Base-by-base conservation (phyloP, 2,797 vertebrate genomes). In the Glossophaga mutica region DNA sequence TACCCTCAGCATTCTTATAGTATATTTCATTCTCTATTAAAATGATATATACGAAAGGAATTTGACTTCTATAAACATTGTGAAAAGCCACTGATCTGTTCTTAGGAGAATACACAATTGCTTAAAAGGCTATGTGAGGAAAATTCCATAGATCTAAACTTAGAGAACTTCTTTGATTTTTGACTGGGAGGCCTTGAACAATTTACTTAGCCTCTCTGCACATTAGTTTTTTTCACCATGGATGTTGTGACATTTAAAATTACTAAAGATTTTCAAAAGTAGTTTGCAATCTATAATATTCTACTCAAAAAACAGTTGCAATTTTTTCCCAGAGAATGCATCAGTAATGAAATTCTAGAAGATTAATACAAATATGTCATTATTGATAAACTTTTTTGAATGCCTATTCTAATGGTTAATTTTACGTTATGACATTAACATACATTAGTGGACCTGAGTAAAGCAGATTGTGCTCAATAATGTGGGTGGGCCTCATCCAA, bases 261-360 rank as follows among this genome's bases (percentile, higher is more conserved):
- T 16, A 88, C 32, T 29, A 37, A 62, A 59, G 1, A 5, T 71
- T 93, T 81, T 76, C 9, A 79, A 26, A 89, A 87, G 4, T 44
- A 18, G 4, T 78, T 78, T 90, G 6, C 0, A 90, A 68, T 94
- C 87, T 92, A 1, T 34, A 50, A 24, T 90, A 73, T 48, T 83
- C 14, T 37, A n/a, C 32, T 88, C 37, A 87, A 86, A 90, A 3
- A 79, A 62, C 8, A 55, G 12, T n/a, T 62, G 46, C 34, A 62
- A n/a, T 77, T 95, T 81, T 95, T 96, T 90, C 70, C 44, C n/a
- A 77, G 39, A 78, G 24, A 90, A 42, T n/a, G 18, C 6, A 32
- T 37, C 26, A 87, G 18, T 62, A 90, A 73, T 59, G 52, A 94
- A 94, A 68, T 82, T 68, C 59, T 92, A 67, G 65, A 88, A 39